These are phyloP conservation scores for Nudaria mundana DNA, from an alignment of 2,888 invertebrate species.

Conservation along the genomic window DNA sequence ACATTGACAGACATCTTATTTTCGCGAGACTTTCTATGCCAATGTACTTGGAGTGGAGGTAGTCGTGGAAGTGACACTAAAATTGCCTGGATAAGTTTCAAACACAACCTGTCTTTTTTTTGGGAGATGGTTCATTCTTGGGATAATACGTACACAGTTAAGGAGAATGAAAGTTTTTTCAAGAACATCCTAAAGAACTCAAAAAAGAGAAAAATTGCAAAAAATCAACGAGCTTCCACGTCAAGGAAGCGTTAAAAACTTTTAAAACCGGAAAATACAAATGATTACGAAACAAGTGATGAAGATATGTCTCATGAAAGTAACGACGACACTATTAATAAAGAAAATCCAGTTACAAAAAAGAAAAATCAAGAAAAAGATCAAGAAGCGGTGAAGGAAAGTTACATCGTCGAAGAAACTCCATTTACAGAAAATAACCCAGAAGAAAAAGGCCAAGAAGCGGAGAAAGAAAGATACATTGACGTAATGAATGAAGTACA, in stretches of 20 bases:
- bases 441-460: neutral
- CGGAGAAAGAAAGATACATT: slow-evolving; percentile 1
- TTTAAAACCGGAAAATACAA: too few species aligned
- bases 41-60: slow-evolving; percentile 10
- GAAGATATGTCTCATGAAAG: neutral
- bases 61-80: slow-evolving; percentile 7
- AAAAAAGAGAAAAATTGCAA: neutral
- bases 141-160: slow-evolving; percentile 1
- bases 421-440: neutral
- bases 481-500: too few species aligned
- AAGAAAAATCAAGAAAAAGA: neutral
- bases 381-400: slow-evolving; percentile 1
- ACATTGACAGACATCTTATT: too few species aligned
- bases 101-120: slow-evolving; percentile 8
- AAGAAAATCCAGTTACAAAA: slow-evolving; percentile 6
- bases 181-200: neutral
- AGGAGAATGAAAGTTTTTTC: neutral
- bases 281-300: too few species aligned
- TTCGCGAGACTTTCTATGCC: slow-evolving; percentile 9
- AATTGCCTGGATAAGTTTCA: slow-evolving; percentile 8
- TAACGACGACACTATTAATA: too few species aligned
- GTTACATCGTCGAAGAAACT: slow-evolving; percentile 3
- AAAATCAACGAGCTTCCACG: too few species aligned
- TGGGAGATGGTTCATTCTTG: slow-evolving; percentile 3
- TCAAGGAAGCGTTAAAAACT: too few species aligned